Evolutionary conservation across 2,113 vertebrate species (phyloP), one percentile per base, ranked within the genome.

Genomic region (Scatophagus argus): DNA sequence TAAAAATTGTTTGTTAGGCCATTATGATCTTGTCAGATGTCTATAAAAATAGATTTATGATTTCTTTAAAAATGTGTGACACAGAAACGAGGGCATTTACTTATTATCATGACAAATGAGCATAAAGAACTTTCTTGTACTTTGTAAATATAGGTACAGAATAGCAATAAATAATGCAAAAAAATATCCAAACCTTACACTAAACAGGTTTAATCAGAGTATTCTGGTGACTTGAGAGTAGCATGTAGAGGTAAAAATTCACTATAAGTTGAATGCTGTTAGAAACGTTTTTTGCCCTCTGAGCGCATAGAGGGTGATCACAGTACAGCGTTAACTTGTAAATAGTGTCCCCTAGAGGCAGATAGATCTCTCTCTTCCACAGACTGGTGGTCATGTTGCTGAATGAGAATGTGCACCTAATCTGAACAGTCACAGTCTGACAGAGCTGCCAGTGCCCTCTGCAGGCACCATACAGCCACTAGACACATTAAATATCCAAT

Each of bases 271-370:
- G 14, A 17, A 44, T 43, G 27, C 3, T 32, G 19, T 39, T 31
- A 32, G 11, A 34, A n/a, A 31, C 31, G 11, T n/a, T n/a, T n/a
- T n/a, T n/a, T 6, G 6, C 31, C 8, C 1, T 8, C 47, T 32
- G 5, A 46, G 31, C 38, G 61, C 4, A 29, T 0, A 31, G 49
- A n/a, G 36, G 65, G 43, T 39, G 14, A 6, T 17, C 25, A 17
- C 36, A 43, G 19, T 1, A 6, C 23, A 43, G 19, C 0, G 56
- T 81, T 64, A 25, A 75, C 46, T 51, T 85, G 81, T 69, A 38
- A 81, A 89, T 13, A 79, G 69, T 14, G 88, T 63, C 88, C 84
- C 65, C 87, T 87, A 77, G 41, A 86, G 89, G 74, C 74, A 0
- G 39, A 23, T 1, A 17, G 27, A 3, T 3, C 23, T 11, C 61